Evolutionary conservation across 2,797 vertebrate genomes (phyloP).

Genomic region (Furcifer pardalis): DNA sequence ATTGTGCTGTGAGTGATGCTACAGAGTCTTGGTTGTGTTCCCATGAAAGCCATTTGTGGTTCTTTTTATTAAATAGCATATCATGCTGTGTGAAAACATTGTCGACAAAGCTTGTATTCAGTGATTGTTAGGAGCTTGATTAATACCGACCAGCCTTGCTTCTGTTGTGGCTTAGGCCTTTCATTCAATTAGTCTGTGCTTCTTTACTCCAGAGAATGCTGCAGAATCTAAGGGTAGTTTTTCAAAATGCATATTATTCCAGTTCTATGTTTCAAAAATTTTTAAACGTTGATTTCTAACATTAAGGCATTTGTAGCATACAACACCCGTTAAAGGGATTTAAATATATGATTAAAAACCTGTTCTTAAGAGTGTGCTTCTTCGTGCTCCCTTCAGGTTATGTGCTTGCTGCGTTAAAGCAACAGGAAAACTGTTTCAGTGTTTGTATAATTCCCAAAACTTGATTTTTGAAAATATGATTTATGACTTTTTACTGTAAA

Average conservation of each 20-base stretch:
- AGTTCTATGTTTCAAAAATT: neutral
- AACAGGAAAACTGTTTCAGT: conserved; percentile 4
- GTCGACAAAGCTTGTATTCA: neutral
- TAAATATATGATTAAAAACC: neutral
- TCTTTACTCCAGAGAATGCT: conserved; percentile 13
- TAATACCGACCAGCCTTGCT: conserved; percentile 13
- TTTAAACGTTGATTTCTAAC: neutral
- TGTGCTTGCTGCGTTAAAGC: conserved; percentile 31
- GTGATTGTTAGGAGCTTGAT: conserved; percentile 34
- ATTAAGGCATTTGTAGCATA: neutral
- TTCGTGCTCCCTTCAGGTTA: conserved; percentile 26
- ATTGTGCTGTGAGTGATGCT: conserved; percentile 12
- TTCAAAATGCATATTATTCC: neutral
- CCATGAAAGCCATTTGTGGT: neutral
- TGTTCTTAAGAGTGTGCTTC: neutral
- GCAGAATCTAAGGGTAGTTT: neutral
- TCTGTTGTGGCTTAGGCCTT: conserved; percentile 18
- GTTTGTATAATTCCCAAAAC: neutral
- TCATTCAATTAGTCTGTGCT: conserved; percentile 3
- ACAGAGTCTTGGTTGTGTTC: neutral
- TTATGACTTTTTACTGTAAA: neutral
- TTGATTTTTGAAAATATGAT: neutral
- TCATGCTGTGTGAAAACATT: neutral
- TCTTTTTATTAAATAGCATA: conserved; percentile 18
- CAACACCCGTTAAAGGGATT: neutral